These are phyloP conservation scores for Etia nguti DNA, from an alignment of 2,113 vertebrate species.

Conservation along the genomic window DNA sequence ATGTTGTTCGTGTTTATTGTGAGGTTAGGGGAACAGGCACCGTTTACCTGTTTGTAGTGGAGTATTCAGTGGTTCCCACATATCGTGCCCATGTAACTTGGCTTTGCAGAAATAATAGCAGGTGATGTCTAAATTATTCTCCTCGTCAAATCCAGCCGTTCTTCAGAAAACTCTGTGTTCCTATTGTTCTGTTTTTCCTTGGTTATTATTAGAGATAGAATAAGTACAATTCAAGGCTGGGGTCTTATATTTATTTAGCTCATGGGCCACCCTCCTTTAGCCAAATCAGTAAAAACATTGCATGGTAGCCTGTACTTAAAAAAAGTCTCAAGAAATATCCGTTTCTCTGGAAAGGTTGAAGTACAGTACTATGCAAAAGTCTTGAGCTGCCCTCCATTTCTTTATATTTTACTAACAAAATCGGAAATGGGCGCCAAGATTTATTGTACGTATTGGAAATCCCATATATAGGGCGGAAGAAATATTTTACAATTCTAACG, in stretches of 20 bases:
- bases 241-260: neutral
- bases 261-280: neutral
- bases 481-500: neutral
- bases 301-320: neutral
- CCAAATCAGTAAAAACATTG: neutral
- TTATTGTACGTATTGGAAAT: neutral
- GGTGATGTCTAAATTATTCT: neutral
- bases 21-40: neutral
- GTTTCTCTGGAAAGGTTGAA: neutral
- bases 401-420: neutral
- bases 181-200: neutral
- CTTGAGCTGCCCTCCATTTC: neutral
- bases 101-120: neutral
- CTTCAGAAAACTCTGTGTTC: neutral
- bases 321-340: fast-evolving
- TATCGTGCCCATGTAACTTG: neutral
- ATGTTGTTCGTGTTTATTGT: neutral
- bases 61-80: neutral
- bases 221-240: neutral
- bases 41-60: neutral
- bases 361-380: neutral
- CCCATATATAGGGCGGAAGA: fast-evolving
- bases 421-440: neutral
- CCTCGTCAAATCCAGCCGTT: fast-evolving
- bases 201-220: neutral